Percentiles rank a stretch among this genome's conserved stretches.
These are phyloP conservation scores for Lerista edwardsae DNA, from an alignment of 2,797 vertebrate species.

Conservation along the genomic window DNA sequence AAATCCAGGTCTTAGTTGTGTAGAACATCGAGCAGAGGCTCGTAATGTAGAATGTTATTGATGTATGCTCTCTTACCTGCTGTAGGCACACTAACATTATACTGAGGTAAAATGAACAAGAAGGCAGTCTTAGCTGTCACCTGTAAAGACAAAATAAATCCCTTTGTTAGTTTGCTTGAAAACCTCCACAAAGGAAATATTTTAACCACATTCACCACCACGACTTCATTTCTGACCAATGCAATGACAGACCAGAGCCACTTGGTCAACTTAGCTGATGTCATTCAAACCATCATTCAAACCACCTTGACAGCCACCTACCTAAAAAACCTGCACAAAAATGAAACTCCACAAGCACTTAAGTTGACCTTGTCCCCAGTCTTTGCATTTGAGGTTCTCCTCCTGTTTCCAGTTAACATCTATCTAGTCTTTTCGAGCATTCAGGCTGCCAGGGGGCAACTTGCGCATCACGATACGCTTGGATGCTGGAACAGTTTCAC, in stretches of 20 bases:
- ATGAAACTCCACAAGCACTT: background rate
- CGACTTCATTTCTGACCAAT: background rate
- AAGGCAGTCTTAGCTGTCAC: conserved; percentile 96
- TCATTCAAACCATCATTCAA: background rate
- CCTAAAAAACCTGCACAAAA: background rate
- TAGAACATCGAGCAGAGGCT: background rate
- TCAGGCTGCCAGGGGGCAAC: no score
- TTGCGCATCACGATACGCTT: no score
- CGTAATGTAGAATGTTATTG: background rate
- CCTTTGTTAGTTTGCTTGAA: background rate
- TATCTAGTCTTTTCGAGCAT: no score
- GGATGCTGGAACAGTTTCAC: no score
- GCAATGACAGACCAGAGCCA: background rate
- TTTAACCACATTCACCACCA: background rate
- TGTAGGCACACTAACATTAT: conserved; percentile 88
- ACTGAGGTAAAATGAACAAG: conserved; percentile 98
- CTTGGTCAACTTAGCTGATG: background rate
- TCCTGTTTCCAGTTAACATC: no score
- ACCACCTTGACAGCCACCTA: background rate
- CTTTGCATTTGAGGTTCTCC: background rate
- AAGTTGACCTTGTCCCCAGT: background rate
- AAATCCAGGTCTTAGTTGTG: background rate
- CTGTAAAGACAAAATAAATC: conserved; percentile 70
- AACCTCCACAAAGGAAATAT: background rate
- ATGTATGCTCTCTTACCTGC: conserved; percentile 81